A percentile compares a stretch with the other conserved stretches of the same genome.
Conservation (phyloP, 2,797 vertebrate genomes). For the Melanotaenia trifasciata region DNA sequence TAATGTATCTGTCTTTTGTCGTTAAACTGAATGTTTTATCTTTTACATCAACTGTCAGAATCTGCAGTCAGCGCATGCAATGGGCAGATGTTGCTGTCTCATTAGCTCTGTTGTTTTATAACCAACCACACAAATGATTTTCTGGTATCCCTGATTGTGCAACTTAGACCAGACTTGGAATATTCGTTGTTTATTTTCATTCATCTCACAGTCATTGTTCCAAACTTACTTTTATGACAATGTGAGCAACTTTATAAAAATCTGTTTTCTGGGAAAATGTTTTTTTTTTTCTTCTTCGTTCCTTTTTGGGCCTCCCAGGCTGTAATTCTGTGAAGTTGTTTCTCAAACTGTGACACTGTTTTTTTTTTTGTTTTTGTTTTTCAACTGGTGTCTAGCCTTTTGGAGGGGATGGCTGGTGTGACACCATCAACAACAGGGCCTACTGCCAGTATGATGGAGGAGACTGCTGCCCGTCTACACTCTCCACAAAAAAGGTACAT, state of each 20-base stretch:
- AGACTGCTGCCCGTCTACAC: slow-evolving; percentile 97
- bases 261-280: slow-evolving; percentile 39
- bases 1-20: too few species aligned
- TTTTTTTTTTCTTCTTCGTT: slow-evolving; percentile 1
- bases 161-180: slow-evolving; percentile 15
- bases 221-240: slow-evolving; percentile 36
- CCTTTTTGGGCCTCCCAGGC: neutral
- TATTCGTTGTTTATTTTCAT: slow-evolving; percentile 38
- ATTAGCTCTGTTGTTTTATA: neutral
- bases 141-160: slow-evolving; percentile 18
- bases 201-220: slow-evolving; percentile 24
- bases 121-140: slow-evolving; percentile 12
- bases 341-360: slow-evolving; percentile 25
- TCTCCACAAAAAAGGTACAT: slow-evolving; percentile 94
- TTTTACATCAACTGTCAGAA: too few species aligned
- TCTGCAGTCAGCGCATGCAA: too few species aligned
- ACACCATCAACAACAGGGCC: slow-evolving; percentile 97
- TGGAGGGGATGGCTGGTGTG: slow-evolving; percentile 96
- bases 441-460: slow-evolving; percentile 97
- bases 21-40: too few species aligned
- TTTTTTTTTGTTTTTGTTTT: slow-evolving; percentile 38
- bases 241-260: slow-evolving; percentile 31
- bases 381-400: slow-evolving; percentile 86
- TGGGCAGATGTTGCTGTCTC: too few species aligned
- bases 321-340: slow-evolving; percentile 9